Conservation (phyloP, 2,797 vertebrate genomes). For the Gambusia yucatana region DNA sequence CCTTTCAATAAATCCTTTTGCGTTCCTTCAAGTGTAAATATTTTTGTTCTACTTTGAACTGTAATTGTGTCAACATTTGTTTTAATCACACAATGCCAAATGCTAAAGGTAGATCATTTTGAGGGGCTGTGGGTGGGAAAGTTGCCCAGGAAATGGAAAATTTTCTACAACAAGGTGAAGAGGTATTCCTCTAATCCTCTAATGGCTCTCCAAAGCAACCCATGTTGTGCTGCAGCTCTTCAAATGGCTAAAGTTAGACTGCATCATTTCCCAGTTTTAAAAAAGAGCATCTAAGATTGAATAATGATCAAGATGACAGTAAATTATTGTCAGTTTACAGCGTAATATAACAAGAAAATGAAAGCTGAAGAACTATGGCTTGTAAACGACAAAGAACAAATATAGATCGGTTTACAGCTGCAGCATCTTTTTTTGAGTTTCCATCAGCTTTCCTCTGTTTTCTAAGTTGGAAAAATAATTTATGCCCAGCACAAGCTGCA, state of each 20-base stretch:
- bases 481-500: not conserved
- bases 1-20: slow-evolving; percentile 8
- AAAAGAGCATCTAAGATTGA: slow-evolving; percentile 17
- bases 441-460: too few relatives aligned
- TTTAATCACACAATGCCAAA: slow-evolving; percentile 30
- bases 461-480: not conserved
- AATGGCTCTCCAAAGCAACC: slow-evolving; percentile 59
- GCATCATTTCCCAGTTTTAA: slow-evolving; percentile 17
- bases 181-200: slow-evolving; percentile 66
- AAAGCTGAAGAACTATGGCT: not conserved
- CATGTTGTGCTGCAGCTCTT: slow-evolving; percentile 49
- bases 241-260: slow-evolving; percentile 31
- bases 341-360: not conserved
- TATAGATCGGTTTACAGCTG: not conserved
- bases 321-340: not conserved
- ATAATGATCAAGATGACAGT: not conserved
- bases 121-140: slow-evolving; percentile 40
- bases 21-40: slow-evolving; percentile 26
- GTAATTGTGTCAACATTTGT: slow-evolving; percentile 25
- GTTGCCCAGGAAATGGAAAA: slow-evolving; percentile 69
- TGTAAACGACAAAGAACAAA: not conserved
- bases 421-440: not conserved
- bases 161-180: slow-evolving; percentile 70
- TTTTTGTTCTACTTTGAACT: slow-evolving; percentile 35
- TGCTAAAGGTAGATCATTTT: slow-evolving; percentile 34